Percentiles rank a stretch among this genome's conserved stretches.
Evolutionary conservation across 2,888 invertebrate species (phyloP).

Genomic region (Drosophila setosimentum): DNA sequence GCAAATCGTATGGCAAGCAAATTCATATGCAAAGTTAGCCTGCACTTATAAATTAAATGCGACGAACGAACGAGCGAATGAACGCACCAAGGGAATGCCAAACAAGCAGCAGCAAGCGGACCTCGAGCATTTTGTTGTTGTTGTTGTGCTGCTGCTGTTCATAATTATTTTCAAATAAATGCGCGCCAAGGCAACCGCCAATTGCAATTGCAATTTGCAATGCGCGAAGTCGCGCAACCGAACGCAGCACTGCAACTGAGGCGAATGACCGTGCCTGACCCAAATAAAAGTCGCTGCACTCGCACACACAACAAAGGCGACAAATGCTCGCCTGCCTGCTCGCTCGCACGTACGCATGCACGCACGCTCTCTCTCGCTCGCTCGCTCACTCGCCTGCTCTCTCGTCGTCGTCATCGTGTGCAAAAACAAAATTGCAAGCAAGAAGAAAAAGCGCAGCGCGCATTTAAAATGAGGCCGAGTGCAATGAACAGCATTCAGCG

Average conservation of each 20-base stretch:
- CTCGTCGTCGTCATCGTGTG: constrained; percentile 55
- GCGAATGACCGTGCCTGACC: constrained; percentile 89
- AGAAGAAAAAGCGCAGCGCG: constrained; percentile 57
- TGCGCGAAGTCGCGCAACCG: constrained; percentile 11
- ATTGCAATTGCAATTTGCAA: constrained; percentile 45
- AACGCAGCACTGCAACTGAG: constrained; percentile 57
- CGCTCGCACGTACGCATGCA: constrained; percentile 7
- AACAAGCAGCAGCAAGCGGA: constrained; percentile 15
- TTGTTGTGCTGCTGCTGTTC: constrained; percentile 23
- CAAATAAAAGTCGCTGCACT: constrained; percentile 89
- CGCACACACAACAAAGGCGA: constrained; percentile 53
- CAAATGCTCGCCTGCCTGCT: constrained; percentile 40
- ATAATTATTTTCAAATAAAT: constrained; percentile 78
- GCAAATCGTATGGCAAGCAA: background rate
- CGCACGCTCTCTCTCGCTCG: constrained; percentile 15
- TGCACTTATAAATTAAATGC: constrained; percentile 16
- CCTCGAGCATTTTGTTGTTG: constrained; percentile 33
- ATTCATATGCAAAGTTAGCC: constrained; percentile 4
- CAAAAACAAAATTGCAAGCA: constrained; percentile 64
- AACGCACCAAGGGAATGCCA: constrained; percentile 56
- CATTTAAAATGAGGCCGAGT: constrained; percentile 81
- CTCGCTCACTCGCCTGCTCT: constrained; percentile 4
- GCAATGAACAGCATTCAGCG: constrained; percentile 84
- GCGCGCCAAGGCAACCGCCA: constrained; percentile 74
- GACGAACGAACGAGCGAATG: constrained; percentile 12